These are phyloP conservation scores for Caiman crocodilus DNA, from an alignment of 2,797 vertebrate species.

Conservation along the genomic window DNA sequence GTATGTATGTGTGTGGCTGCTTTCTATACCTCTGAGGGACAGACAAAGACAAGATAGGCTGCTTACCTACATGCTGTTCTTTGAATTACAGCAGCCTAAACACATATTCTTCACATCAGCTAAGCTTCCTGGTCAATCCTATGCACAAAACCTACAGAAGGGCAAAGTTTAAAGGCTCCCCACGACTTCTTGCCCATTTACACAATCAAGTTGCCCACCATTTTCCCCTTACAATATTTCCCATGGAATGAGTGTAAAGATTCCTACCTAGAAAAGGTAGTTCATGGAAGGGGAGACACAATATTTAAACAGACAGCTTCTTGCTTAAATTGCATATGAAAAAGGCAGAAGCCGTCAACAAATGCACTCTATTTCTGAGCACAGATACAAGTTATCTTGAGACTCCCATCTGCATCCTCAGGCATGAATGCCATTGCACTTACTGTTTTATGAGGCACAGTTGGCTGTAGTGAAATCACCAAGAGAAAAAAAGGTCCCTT, in stretches of 20 bases:
- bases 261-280: background rate
- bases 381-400: background rate
- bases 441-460: background rate
- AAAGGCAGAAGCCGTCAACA: accelerated
- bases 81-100: background rate
- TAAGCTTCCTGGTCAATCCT: background rate
- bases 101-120: background rate
- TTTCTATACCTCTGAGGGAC: background rate
- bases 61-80: background rate
- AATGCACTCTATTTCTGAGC: background rate
- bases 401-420: background rate
- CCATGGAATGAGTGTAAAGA: background rate
- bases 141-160: background rate
- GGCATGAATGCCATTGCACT: accelerated
- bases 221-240: background rate
- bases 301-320: too few species aligned
- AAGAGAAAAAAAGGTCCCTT: background rate
- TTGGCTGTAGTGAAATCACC: background rate
- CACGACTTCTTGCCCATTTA: background rate
- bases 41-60: background rate
- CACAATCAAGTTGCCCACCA: background rate
- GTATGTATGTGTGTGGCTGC: background rate
- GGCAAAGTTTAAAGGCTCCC: background rate
- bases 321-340: too few species aligned
- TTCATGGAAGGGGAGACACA: too few species aligned